A percentile compares a stretch with the other conserved stretches of the same genome.
Evolutionary conservation across 2,888 invertebrate species (phyloP).

Genomic region (Cartodere bifasciata): DNA sequence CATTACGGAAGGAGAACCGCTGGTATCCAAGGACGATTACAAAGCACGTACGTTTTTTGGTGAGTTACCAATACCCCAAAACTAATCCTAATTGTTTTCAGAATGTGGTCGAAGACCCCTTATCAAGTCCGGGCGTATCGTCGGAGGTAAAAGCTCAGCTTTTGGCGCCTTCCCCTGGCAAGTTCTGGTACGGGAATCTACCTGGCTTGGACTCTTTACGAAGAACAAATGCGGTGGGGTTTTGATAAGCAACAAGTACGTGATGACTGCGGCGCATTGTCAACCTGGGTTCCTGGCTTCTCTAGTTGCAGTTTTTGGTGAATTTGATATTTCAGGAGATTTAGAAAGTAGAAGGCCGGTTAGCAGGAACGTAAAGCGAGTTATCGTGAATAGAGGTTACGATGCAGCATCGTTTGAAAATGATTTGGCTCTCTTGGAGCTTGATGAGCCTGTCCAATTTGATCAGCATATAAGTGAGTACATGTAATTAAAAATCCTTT

Average conservation of each 20-base stretch:
- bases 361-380: constrained; percentile 71
- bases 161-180: constrained; percentile 93
- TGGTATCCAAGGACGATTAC: constrained; percentile 23
- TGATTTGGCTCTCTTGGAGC: constrained; percentile 74
- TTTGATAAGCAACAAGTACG: constrained; percentile 74
- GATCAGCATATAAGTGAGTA: constrained; percentile 69
- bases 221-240: constrained; percentile 94
- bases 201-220: constrained; percentile 86
- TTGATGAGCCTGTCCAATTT: constrained; percentile 71
- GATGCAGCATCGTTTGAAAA: constrained; percentile 87
- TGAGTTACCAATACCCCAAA: too few relatives aligned
- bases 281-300: constrained; percentile 88
- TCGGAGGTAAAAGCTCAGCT: constrained; percentile 74
- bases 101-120: constrained; percentile 82
- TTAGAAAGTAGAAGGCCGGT: constrained; percentile 64
- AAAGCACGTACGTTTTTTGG: constrained; percentile 35
- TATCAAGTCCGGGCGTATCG: constrained; percentile 67
- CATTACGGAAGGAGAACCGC: constrained; percentile 7
- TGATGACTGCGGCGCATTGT: constrained; percentile 89
- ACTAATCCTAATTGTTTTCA: constrained; percentile 42
- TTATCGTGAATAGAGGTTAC: constrained; percentile 80
- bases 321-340: constrained; percentile 80
- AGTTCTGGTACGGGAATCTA: constrained; percentile 79
- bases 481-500: too few relatives aligned
- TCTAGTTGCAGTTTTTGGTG: constrained; percentile 81